phyloP scores from a whole-genome alignment of 2,888 invertebrate genomes.

The Luffia ferchaultella region DNA sequence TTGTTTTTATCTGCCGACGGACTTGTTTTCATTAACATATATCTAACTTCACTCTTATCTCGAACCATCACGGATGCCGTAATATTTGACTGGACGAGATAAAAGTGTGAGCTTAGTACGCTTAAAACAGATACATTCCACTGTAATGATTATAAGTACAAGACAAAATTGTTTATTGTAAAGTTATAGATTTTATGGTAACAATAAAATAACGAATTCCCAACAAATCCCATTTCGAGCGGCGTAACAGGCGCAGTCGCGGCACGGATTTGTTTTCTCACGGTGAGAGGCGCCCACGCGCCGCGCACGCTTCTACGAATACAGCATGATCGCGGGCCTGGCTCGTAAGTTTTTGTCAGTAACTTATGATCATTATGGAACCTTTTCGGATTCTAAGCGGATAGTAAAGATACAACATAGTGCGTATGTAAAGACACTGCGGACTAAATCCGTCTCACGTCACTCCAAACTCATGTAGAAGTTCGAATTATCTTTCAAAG shows the following conservation, averaged over 20 bases:
- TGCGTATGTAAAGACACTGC: too few species aligned
- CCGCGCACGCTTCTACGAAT: constrained; percentile 46
- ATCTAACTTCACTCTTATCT: constrained; percentile 42
- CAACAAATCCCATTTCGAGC: background rate
- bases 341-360: background rate
- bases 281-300: constrained; percentile 31
- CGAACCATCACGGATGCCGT: constrained; percentile 14
- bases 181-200: background rate
- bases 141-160: too few species aligned
- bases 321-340: constrained; percentile 26
- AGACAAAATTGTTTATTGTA: too few species aligned
- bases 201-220: constrained; percentile 7
- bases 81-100: background rate
- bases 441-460: too few species aligned
- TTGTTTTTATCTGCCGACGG: constrained; percentile 52
- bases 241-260: background rate
- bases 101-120: too few species aligned
- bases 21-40: constrained; percentile 54
- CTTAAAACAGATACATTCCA: too few species aligned
- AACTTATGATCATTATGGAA: background rate
- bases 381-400: background rate
- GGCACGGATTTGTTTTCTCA: constrained; percentile 46
- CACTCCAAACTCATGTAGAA: too few species aligned
- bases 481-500: too few species aligned
- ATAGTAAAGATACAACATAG: too few species aligned